Evolutionary conservation across 2,888 invertebrate species (phyloP), one percentile per base, ranked within the genome.

Genomic region (Brenthis hecate): DNA sequence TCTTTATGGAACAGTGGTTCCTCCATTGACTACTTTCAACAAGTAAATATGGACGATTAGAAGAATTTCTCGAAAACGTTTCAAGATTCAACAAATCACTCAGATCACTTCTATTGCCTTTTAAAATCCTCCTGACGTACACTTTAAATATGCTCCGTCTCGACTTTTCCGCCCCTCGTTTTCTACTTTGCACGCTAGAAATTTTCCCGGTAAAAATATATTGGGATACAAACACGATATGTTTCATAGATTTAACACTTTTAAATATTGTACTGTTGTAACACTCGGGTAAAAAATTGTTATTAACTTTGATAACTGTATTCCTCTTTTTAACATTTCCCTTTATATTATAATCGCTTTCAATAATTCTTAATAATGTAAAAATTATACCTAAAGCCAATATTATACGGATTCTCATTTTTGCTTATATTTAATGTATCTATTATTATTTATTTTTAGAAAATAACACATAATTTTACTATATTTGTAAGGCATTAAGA

Each of bases 191-290:
- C 70, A 87, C 85, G 76, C 85, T 85, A 57, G 90, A 88, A 78
- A 93, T 91, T 89, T 93, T 93, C 64, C 92, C 93, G 32, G 92
- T 92, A 77, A 93, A 92, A 84, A 93, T 91, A 77, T 87, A 92
- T 78, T 89, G 88, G 36, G 93, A 91, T 67, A 85, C 80, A 69
- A 81, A 78, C 77, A 91, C 89, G 76, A 90, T 82, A 74, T 84
- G 85, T 77, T 81, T 84, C 75, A 92, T 81, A 72, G 86, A 84
- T 75, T 86, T 85, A 83, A 87, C 86, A 84, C 89, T 87, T 84
- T 86, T 87, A 82, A 91, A 88, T 80, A 89, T 80, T 73, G 89
- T 84, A 80, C 83, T 85, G 77, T 89, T 88, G 74, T 85, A 81
- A 79, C 92, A 92, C 77, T 81, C 79, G 75, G 82, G 83, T 71